Conservation (phyloP, 2,113 vertebrate genomes). For the Dermatemys mawii region DNA sequence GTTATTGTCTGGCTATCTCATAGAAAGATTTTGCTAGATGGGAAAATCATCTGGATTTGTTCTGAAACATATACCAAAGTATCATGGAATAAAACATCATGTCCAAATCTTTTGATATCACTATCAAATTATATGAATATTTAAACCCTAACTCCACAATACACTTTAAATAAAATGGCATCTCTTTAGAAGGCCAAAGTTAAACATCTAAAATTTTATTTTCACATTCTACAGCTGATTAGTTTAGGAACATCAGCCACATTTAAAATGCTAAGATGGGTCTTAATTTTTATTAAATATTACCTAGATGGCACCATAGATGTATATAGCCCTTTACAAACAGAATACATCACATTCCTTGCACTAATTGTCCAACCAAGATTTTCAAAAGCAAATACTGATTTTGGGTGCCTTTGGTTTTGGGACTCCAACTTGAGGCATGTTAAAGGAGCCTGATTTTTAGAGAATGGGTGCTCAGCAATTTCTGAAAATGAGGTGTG, state of each 20-base stretch:
- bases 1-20: not conserved
- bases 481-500: not conserved
- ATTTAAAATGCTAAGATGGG: not conserved
- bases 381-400: accelerated
- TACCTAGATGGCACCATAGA: not conserved
- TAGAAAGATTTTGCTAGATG: accelerated
- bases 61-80: not conserved
- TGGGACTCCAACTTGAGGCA: not conserved
- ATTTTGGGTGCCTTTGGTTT: not conserved
- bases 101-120: not conserved
- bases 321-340: not conserved
- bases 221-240: not conserved
- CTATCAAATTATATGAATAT: not conserved
- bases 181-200: not conserved
- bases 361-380: not conserved
- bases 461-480: not conserved
- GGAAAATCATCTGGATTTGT: not conserved
- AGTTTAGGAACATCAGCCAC: not conserved
- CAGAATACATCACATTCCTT: not conserved
- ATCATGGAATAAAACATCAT: not conserved
- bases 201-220: not conserved
- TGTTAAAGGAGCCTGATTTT: not conserved
- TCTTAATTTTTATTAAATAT: not conserved
- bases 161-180: not conserved
- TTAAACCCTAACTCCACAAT: not conserved